Base-by-base conservation (phyloP, 2,113 vertebrate species). In the Centropristis striata region DNA sequence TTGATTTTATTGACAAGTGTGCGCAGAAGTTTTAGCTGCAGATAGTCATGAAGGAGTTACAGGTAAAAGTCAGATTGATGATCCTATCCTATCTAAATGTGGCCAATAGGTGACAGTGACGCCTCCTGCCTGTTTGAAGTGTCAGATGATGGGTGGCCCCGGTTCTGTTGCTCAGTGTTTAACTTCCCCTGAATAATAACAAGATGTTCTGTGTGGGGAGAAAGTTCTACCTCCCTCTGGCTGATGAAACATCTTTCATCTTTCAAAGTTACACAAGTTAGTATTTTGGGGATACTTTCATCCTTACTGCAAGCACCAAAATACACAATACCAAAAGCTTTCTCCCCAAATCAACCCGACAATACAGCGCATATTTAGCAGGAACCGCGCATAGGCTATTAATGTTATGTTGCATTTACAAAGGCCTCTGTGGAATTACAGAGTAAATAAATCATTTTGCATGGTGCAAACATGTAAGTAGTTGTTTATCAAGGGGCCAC, bases 381-480 rank as follows among this genome's bases (percentile, higher is more conserved):
- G 25, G 16, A 12, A 23, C 50, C 50, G 18, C 51, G 25, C 37
- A 42, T 23, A 21, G 63, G 10, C 11, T 57, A 28, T 21, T 10
- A 8, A 53, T 41, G 20, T 18, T 0, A 57, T 39, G 6, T 10
- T 44, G 16, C 10, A 46, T 58, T 72, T 32, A 63, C 8, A 57
- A 37, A 41, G 8, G 1, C 12, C 12, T 46, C 50, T 23, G 36
- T 53, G 54, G 41, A 28, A 32, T 59, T 8, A 1, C 46, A 54
- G n/a, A 20, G 41, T 27, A 37, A 71, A 50, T 59, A 4, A 71
- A 61, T 49, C 47, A 8, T 41, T 65, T 25, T 8, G 8, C 10
- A 23, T 39, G 61, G n/a, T 7, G 32, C 39, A 86, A 72, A 79
- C 55, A 75, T 75, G 53, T 60, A 46, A 73, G 41, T n/a, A 12